phyloP scores from a whole-genome alignment of 2,888 invertebrate species.

The Troglohyphantes excavatus region DNA sequence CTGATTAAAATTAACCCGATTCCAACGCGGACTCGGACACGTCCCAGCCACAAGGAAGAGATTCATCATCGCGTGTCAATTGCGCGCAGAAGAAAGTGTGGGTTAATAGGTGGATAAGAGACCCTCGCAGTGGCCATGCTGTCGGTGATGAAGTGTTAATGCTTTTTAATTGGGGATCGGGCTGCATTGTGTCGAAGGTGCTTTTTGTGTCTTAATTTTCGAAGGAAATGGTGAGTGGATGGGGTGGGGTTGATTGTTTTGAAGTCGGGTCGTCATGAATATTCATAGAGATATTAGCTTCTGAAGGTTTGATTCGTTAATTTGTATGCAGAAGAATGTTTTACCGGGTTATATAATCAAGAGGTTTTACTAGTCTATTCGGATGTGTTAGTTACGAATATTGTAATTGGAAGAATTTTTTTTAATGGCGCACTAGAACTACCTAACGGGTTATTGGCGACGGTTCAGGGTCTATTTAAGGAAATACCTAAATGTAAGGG shows the following conservation, averaged over 20 bases:
- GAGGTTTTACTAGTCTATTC: too few species aligned
- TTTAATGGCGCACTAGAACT: too few species aligned
- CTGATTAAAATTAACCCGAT: slow-evolving; percentile 69
- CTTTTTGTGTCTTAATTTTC: neutral
- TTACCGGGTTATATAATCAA: too few species aligned
- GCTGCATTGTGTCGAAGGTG: neutral
- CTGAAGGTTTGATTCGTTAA: too few species aligned
- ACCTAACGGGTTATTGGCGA: too few species aligned
- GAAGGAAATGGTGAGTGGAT: neutral
- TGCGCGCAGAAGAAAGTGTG: slow-evolving; percentile 11
- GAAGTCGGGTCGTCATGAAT: neutral
- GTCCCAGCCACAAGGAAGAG: slow-evolving; percentile 42
- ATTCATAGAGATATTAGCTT: neutral
- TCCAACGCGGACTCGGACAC: slow-evolving; percentile 16
- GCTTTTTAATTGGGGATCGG: neutral
- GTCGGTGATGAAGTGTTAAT: neutral
- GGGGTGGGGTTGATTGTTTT: neutral
- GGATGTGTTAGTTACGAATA: too few species aligned
- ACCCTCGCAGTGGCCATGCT: neutral
- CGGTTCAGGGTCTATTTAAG: too few species aligned
- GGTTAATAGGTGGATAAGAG: neutral
- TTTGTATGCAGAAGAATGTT: too few species aligned
- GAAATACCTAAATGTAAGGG: too few species aligned
- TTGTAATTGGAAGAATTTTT: too few species aligned
- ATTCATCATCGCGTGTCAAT: slow-evolving; percentile 34